Base-by-base conservation (phyloP, 1,140 invertebrate genomes). In the Leptinotarsa lineolata region DNA sequence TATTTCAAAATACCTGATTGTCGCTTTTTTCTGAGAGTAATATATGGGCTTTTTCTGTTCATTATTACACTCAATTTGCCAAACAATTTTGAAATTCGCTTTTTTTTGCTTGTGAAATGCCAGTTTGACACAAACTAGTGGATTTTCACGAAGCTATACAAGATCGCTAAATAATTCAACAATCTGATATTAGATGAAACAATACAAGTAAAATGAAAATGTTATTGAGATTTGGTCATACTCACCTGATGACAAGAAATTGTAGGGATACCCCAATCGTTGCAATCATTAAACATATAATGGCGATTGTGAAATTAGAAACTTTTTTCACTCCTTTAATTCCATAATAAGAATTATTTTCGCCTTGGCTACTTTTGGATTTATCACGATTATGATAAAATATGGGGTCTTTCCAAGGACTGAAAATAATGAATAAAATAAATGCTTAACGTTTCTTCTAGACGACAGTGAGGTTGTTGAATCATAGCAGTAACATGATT, bases 281-380 rank as follows among this genome's bases (percentile, higher is more conserved):
- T 2, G 87, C 86, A 15, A 91, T 76, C 0, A 86, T 76, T 58
- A 88, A 76, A 70, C 89, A 86, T 16, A 87, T 74, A 4, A 87
- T 48, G 13, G 88, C 89, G 20, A 91, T 87, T 21, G 83, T 85
- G 73, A 82, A 81, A 81, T 91, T 91, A 1, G 88, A 85, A 1
- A 90, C 76, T 76, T 85, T 87, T 69, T 86, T 86, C 0, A 89
- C 46, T 4, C 89, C 89, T 76, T 84, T 85, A 0, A 90, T 85
- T 4, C 89, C 89, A 86, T 91, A 91, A 76, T 90, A 90, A 2
- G 84, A 79, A 11, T 83, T 80, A 15, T 82, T 76, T 72, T 84
- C 81, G 61, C 83, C 78, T 63, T 74, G 74, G 59, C 80, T 74
- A 67, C 84, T 76, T 71, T 83, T 58, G 72, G 80, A 61, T 77